These are phyloP conservation scores for Myzus persicae DNA, from an alignment of 1,140 invertebrate species.

Conservation along the genomic window DNA sequence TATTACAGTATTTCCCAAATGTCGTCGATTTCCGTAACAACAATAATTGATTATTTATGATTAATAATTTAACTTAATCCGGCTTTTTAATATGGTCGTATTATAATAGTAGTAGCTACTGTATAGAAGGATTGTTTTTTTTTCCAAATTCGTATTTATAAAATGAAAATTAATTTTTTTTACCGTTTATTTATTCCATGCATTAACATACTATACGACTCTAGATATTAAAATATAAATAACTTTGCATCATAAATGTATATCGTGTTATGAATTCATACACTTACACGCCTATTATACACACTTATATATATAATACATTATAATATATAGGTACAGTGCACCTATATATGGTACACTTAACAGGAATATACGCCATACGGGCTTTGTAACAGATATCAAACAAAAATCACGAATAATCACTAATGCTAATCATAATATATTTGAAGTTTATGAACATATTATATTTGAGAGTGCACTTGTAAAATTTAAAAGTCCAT, in stretches of 20 bases:
- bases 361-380: neutral
- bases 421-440: neutral
- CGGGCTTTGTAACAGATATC: neutral
- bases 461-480: neutral
- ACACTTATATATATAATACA: neutral
- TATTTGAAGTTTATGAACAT: neutral
- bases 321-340: neutral
- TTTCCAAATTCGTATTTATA: neutral
- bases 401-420: constrained; percentile 14
- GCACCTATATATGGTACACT: too few species aligned
- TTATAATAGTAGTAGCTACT: neutral
- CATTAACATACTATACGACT: neutral
- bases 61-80: neutral
- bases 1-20: neutral
- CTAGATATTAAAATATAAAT: neutral
- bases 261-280: neutral
- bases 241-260: neutral
- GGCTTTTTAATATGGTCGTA: neutral
- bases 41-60: constrained; percentile 9
- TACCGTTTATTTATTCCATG: neutral
- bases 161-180: neutral
- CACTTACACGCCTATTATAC: neutral
- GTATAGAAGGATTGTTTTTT: neutral
- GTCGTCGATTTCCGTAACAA: neutral
- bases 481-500: constrained; percentile 6